These are phyloP conservation scores for Amphimedon queenslandica DNA, from an alignment of 37 sponge, comb jelly and placozoan species.

Conservation along the genomic window DNA sequence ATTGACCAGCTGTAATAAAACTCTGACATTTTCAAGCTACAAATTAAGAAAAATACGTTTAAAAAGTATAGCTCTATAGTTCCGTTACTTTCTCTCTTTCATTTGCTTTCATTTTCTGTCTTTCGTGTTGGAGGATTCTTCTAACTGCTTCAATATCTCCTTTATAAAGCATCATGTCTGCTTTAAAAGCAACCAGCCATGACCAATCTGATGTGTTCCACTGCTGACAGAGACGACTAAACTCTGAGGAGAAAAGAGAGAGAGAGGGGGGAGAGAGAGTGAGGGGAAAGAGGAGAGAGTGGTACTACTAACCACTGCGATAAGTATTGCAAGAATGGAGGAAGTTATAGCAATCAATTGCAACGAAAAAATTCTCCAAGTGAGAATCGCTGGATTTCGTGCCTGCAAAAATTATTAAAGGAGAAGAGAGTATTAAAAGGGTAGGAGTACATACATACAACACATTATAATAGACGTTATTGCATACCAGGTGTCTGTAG, in stretches of 20 bases:
- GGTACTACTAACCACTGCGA: conserved; percentile 42
- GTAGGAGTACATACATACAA: too few species aligned
- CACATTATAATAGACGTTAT: too few species aligned
- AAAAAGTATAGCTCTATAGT: neutral
- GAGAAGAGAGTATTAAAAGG: too few species aligned
- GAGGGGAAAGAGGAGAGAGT: too few species aligned
- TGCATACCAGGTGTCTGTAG: too few species aligned
- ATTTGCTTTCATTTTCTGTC: conserved; percentile 29
- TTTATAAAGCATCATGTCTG: conserved; percentile 68
- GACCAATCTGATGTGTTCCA: conserved; percentile 81
- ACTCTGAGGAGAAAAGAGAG: conserved; percentile 37
- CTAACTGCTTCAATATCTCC: conserved; percentile 37
- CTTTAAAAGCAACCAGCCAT: conserved; percentile 70
- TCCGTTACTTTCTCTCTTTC: conserved; percentile 27
- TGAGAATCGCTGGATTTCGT: neutral
- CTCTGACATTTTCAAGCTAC: conserved; percentile 17
- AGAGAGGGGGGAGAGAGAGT: too few species aligned
- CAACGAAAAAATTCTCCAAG: conserved; percentile 67
- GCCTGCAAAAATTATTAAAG: neutral
- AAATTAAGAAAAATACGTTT: too few species aligned
- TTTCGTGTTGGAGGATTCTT: conserved; percentile 32
- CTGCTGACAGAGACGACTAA: conserved; percentile 70
- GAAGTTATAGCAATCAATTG: conserved; percentile 80
- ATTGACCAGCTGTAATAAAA: conserved; percentile 51
- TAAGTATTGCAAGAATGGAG: conserved; percentile 78